A percentile compares a stretch with the other conserved stretches of the same genome.
Conservation (phyloP, 2,113 vertebrate species). For the Catharus bicknelli region DNA sequence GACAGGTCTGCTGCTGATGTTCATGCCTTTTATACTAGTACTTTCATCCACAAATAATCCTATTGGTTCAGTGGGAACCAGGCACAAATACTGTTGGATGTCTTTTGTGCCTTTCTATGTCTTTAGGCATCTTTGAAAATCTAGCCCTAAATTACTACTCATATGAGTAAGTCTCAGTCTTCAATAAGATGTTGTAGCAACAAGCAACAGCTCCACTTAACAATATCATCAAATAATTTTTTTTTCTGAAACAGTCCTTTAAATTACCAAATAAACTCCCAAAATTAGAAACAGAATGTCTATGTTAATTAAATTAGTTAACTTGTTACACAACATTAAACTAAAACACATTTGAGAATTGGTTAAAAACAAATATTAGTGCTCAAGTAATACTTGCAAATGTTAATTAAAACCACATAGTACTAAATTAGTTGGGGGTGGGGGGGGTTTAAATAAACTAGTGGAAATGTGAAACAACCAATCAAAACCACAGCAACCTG, state of each 20-base stretch:
- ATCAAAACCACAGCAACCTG: constrained; percentile 24
- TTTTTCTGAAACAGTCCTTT: neutral
- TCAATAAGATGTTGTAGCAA: neutral
- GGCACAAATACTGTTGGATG: neutral
- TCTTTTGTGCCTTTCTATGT: neutral
- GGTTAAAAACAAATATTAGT: constrained; percentile 36
- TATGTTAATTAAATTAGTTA: neutral
- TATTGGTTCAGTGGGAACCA: neutral
- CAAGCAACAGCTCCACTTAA: neutral
- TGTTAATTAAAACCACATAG: constrained; percentile 15
- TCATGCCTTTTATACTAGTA: neutral
- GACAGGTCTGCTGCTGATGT: neutral
- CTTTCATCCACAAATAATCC: neutral
- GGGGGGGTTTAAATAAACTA: neutral
- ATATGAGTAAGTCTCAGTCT: neutral
- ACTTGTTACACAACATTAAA: neutral
- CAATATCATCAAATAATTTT: neutral
- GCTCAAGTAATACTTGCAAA: neutral
- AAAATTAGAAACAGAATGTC: neutral
- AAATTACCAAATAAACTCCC: neutral
- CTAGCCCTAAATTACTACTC: neutral
- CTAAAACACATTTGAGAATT: neutral
- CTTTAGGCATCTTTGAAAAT: neutral
- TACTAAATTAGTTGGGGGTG: neutral
- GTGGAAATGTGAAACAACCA: constrained; percentile 15